A percentile compares a stretch with the other conserved stretches of the same genome.
Conservation (phyloP, 1,140 invertebrate species). For the Eurytemora carolleeae region DNA sequence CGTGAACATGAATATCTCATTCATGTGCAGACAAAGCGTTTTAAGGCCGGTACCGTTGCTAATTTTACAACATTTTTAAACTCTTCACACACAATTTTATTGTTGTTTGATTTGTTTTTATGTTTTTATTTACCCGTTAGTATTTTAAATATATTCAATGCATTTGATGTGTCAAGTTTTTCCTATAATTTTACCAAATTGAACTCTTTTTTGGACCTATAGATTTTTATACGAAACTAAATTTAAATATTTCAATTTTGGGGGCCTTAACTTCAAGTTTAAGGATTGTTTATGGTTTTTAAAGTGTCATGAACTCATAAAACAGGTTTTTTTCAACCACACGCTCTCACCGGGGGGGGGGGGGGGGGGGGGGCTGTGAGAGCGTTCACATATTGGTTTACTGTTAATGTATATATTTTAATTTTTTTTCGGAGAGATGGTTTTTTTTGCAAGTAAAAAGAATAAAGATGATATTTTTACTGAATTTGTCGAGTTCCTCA, state of each 20-base stretch:
- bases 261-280: background rate
- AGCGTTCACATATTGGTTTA: background rate
- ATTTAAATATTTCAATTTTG: background rate
- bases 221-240: no score
- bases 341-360: background rate
- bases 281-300: background rate
- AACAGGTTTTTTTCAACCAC: background rate
- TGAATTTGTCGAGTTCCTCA: background rate
- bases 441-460: background rate
- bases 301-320: background rate
- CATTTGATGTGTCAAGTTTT: background rate
- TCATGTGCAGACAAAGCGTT: no score
- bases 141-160: background rate
- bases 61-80: no score
- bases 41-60: no score
- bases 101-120: no score
- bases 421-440: background rate
- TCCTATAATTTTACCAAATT: background rate
- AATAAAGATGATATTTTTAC: no score
- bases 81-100: no score
- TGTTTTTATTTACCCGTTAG: no score
- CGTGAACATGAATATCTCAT: no score
- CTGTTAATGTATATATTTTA: background rate
- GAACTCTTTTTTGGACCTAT: no score
- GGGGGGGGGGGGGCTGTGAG: background rate